Conservation (phyloP, 2,888 invertebrate genomes). For the Tenthredo mesomela region DNA sequence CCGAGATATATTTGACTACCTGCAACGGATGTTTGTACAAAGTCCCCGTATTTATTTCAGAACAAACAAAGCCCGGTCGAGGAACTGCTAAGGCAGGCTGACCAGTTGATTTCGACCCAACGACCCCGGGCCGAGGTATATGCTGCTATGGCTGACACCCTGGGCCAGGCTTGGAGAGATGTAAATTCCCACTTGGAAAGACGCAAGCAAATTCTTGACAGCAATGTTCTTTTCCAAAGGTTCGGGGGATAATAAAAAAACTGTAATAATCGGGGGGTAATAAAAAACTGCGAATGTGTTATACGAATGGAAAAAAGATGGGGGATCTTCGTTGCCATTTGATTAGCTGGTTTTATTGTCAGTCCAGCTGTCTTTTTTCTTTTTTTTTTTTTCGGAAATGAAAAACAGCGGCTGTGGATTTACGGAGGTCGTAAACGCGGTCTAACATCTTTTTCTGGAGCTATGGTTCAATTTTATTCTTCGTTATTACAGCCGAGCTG, state of each 20-base stretch:
- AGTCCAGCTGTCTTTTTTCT: conserved; percentile 9
- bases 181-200: conserved; percentile 89
- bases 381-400: not conserved
- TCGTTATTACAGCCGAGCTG: conserved; percentile 79
- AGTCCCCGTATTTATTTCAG: conserved; percentile 77
- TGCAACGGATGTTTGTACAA: not conserved
- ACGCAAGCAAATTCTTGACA: conserved; percentile 87
- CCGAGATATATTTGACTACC: not conserved
- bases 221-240: conserved; percentile 89
- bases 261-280: not conserved
- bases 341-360: conserved; percentile 12
- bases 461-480: not conserved
- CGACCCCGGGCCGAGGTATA: conserved; percentile 89
- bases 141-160: conserved; percentile 92
- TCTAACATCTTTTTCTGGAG: not conserved
- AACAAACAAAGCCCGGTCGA: conserved; percentile 94
- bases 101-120: conserved; percentile 89
- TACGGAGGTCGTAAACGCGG: not conserved
- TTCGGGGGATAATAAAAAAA: conserved; percentile 66
- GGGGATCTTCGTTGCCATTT: not conserved
- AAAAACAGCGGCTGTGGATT: conserved; percentile 2
- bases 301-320: too few relatives aligned
- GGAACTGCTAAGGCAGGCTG: conserved; percentile 92
- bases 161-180: conserved; percentile 89
- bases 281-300: not conserved